Evolutionary conservation across 1,140 invertebrate species (phyloP), one percentile per base, ranked within the genome.

Genomic region (Euwallacea similis): DNA sequence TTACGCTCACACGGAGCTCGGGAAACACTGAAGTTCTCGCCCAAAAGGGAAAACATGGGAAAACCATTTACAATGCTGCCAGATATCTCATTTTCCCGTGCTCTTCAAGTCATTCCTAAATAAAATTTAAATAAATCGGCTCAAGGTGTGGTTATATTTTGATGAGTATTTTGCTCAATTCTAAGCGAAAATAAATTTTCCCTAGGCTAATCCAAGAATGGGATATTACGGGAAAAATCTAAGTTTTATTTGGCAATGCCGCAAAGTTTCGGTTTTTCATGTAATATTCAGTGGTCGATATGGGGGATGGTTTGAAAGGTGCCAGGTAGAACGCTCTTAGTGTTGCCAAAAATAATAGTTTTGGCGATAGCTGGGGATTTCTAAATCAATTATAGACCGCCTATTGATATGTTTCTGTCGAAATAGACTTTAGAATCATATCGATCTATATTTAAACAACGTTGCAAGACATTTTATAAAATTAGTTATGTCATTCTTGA

Each of bases 201-300:
- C 6, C 9, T 2, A 13, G 13, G 46, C 6, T 50, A 10, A 50
- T 50, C 6, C 13, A 13, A 2, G 9, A 6, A 11, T 11, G 13
- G 9, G 1, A 50, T 50, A 50, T 13, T 50, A 50, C 9, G 13
- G 46, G 9, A 11, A 50, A 50, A 50, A 50, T 11, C 9, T 6
- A 6, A 11, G 9, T 11, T 50, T 50, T 50, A 6, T 10, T 13
- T 50, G 46, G 46, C 46, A 50, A 13, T 13, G 46, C 13, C 9
- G 46, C 46, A 50, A 11, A 10, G 46, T 11, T 11, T 13, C 4
- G 11, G 42, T 42, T 56, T 47, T 59, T 69, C 58, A 69, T 69
- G 47, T 61, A 46, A 61, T 60, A 61, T 69, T 69, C 33, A 69
- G 16, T 69, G 72, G 72, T 73, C 72, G 72, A 73, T 73, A 73